These are phyloP conservation scores for Drosophila robusta DNA, from an alignment of 2,888 invertebrate genomes.

Conservation along the genomic window DNA sequence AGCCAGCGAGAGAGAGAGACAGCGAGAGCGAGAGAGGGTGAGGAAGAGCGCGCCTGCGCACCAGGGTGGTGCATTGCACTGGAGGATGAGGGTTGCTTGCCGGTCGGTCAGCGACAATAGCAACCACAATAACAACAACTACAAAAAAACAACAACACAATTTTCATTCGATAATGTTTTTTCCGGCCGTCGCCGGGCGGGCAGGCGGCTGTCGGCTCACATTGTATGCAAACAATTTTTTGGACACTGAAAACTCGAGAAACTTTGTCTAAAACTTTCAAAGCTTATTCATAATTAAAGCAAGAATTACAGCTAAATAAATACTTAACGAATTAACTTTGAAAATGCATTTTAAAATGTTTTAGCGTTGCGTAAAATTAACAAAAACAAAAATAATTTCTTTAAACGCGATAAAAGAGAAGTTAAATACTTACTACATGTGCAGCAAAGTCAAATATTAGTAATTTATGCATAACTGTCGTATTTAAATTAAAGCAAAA, in stretches of 20 bases:
- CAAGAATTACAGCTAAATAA: conserved; percentile 28
- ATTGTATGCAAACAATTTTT: conserved; percentile 65
- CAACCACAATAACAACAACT: conserved; percentile 39
- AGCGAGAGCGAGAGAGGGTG: conserved; percentile 24
- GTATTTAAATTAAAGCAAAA: conserved; percentile 70
- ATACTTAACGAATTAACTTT: conserved; percentile 64
- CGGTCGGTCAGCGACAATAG: conserved; percentile 54
- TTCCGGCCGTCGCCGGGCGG: conserved; percentile 20
- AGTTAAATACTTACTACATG: conserved; percentile 39
- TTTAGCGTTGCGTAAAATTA: conserved; percentile 73
- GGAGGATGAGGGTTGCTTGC: conserved; percentile 49
- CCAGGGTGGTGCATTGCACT: conserved; percentile 31
- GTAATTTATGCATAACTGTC: conserved; percentile 82
- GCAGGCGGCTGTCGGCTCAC: conserved; percentile 34
- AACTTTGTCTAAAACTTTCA: conserved; percentile 68
- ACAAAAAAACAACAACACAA: conserved; percentile 33
- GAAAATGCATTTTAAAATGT: conserved; percentile 81
- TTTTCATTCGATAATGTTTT: conserved; percentile 59
- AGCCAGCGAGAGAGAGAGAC: conserved; percentile 13
- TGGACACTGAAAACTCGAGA: conserved; percentile 61
- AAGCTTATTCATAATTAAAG: conserved; percentile 52
- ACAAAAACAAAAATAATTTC: conserved; percentile 37
- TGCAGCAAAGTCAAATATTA: conserved; percentile 66
- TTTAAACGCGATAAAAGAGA: conserved; percentile 46
- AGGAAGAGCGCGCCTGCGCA: conserved; percentile 43